phyloP scores from a whole-genome alignment of 2,888 invertebrate genomes.

The Tenthredo distinguenda region DNA sequence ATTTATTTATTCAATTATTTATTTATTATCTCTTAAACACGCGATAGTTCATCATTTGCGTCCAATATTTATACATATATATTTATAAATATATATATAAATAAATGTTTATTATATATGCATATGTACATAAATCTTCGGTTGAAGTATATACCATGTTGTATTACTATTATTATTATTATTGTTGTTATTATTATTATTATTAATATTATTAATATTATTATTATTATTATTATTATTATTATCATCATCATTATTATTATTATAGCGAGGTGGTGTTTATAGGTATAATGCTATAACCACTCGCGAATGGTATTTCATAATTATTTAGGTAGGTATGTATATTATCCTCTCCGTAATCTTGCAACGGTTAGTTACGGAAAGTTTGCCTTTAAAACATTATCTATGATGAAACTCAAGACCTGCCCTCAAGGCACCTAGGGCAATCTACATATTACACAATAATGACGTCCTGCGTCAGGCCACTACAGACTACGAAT shows the following conservation, averaged over 20 bases:
- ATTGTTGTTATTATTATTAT: neutral
- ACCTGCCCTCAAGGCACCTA: slow-evolving; percentile 70
- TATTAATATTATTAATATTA: neutral
- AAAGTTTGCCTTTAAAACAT: slow-evolving; percentile 33
- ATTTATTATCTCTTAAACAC: neutral
- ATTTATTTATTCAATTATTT: neutral
- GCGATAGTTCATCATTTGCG: neutral
- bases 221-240: no score
- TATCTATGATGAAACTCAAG: slow-evolving; percentile 42
- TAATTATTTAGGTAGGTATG: slow-evolving; percentile 21
- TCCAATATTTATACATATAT: neutral
- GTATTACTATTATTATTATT: neutral
- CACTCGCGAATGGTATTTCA: slow-evolving; percentile 32
- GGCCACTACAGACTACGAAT: slow-evolving; percentile 58
- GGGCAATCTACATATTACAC: slow-evolving; percentile 62
- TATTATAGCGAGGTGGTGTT: neutral
- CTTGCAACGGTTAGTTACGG: slow-evolving; percentile 19
- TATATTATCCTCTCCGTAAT: slow-evolving; percentile 8
- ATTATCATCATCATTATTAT: neutral
- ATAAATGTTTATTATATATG: slow-evolving; percentile 6
- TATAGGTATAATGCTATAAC: neutral
- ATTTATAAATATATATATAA: neutral
- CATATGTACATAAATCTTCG: slow-evolving; percentile 13
- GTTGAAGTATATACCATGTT: slow-evolving; percentile 5
- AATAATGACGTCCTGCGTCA: slow-evolving; percentile 76